These are phyloP conservation scores for Caradrina kadenii DNA, from an alignment of 2,888 invertebrate genomes.

Conservation along the genomic window DNA sequence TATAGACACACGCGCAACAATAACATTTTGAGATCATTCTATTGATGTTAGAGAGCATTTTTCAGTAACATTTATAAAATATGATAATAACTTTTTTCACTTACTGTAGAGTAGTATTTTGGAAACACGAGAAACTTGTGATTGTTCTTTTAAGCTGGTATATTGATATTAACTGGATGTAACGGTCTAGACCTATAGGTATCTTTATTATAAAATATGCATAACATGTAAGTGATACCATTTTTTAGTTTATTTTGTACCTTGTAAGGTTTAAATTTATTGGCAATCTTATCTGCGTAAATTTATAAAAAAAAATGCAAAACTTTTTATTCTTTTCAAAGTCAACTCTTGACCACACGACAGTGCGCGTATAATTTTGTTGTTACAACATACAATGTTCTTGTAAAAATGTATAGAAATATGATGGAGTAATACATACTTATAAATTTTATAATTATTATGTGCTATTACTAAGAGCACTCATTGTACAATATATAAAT, in stretches of 20 bases:
- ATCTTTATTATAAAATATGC: constrained; percentile 10
- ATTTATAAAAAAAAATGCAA: constrained; percentile 2
- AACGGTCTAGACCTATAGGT: constrained; percentile 25
- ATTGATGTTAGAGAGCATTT: constrained; percentile 51
- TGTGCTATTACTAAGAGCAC: constrained; percentile 55
- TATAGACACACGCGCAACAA: constrained; percentile 26
- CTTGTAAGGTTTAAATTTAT: constrained; percentile 45
- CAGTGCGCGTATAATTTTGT: constrained; percentile 32
- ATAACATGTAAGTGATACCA: constrained; percentile 46
- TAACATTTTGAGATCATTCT: constrained; percentile 37
- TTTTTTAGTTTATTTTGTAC: constrained; percentile 44
- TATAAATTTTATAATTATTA: constrained; percentile 28
- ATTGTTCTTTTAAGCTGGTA: constrained; percentile 20
- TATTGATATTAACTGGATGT: constrained; percentile 40
- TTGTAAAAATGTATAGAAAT: constrained; percentile 57
- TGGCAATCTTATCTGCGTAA: constrained; percentile 18
- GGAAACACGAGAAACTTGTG: constrained; percentile 23
- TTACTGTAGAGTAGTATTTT: constrained; percentile 30
- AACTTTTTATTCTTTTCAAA: constrained; percentile 6
- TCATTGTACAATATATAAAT: constrained; percentile 55
- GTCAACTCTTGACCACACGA: constrained; percentile 20
- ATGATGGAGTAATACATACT: constrained; percentile 37
- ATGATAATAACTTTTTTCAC: constrained; percentile 28
- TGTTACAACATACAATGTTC: constrained; percentile 37
- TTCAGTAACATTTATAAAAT: constrained; percentile 23